phyloP scores from a whole-genome alignment of 2,888 invertebrate species.

The Pristionchus mayeri region DNA sequence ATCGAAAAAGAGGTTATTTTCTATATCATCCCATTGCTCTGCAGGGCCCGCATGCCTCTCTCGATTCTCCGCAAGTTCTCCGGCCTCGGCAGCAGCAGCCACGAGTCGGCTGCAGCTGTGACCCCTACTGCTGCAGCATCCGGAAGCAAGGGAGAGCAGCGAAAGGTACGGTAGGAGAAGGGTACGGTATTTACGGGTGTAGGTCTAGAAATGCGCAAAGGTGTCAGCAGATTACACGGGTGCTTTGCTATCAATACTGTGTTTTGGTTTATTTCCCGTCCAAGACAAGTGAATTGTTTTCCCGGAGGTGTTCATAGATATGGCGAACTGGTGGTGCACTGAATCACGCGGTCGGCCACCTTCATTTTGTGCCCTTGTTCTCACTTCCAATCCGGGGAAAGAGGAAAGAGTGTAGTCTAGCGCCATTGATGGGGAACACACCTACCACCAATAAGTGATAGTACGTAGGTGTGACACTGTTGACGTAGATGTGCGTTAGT shows the following conservation, averaged over 20 bases:
- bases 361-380: neutral
- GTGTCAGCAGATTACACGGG: neutral
- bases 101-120: neutral
- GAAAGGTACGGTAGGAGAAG: constrained; percentile 19
- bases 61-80: constrained; percentile 44
- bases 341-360: constrained; percentile 1
- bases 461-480: too few species aligned
- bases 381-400: neutral
- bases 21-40: neutral
- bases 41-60: constrained; percentile 46
- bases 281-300: too few species aligned
- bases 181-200: neutral
- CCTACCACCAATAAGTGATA: too few species aligned
- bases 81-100: constrained; percentile 7
- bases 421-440: neutral
- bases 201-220: neutral
- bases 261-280: too few species aligned
- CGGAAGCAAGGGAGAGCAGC: constrained; percentile 3
- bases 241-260: neutral
- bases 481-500: too few species aligned
- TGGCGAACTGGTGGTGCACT: neutral
- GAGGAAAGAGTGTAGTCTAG: neutral
- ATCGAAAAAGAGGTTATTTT: too few species aligned
- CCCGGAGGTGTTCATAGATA: neutral
- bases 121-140: neutral